Conservation (phyloP, 2,888 invertebrate species). For the Dioctria linearis region DNA sequence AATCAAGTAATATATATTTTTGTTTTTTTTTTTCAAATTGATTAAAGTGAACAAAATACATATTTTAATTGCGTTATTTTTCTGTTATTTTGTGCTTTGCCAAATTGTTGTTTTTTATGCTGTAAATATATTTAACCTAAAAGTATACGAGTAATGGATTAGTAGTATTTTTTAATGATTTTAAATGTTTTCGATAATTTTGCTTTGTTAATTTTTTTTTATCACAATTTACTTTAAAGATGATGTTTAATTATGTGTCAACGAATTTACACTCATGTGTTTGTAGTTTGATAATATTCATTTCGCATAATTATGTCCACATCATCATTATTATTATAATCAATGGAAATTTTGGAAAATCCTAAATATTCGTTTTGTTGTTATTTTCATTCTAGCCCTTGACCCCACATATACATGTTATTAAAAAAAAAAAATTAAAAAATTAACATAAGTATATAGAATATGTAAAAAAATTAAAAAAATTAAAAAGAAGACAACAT, state of each 20-base stretch:
- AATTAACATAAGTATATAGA: neutral
- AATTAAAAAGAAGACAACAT: conserved; percentile 17
- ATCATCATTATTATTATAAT: neutral
- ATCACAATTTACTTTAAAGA: conserved; percentile 3
- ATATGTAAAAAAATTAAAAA: neutral
- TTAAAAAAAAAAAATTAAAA: conserved; percentile 21
- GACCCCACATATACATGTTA: neutral
- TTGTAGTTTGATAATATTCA: neutral
- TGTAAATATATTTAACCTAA: conserved; percentile 25
- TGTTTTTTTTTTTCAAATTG: neutral
- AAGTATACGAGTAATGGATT: conserved; percentile 48
- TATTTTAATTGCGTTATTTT: neutral
- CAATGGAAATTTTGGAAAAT: neutral
- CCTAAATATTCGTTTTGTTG: neutral
- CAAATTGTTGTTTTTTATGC: conserved; percentile 43
- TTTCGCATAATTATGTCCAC: neutral
- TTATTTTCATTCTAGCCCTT: conserved; percentile 15
- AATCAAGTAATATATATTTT: too few relatives aligned
- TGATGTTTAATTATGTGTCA: neutral
- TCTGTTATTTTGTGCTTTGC: conserved; percentile 16
- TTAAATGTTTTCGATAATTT: conserved; percentile 19
- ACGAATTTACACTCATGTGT: conserved; percentile 9
- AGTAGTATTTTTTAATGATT: conserved; percentile 20
- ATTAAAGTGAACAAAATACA: too few relatives aligned
- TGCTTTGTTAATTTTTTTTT: neutral